phyloP scores from a whole-genome alignment of 1,140 invertebrate genomes.

The Drosophila pectinifera region DNA sequence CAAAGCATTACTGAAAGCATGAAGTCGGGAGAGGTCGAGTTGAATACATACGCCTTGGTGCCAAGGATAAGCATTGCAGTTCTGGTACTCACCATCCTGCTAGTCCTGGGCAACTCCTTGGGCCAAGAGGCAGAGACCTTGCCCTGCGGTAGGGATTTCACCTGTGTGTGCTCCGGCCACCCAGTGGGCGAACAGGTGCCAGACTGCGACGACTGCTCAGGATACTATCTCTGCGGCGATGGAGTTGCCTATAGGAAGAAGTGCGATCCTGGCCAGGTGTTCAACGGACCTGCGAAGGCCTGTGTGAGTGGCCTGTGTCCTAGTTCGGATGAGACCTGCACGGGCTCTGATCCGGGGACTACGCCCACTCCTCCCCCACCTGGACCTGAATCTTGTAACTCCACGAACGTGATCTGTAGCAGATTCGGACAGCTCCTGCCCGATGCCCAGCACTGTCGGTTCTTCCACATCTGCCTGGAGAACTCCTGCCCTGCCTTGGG shows the following conservation, averaged over 20 bases:
- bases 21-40: conserved; percentile 36
- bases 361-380: background rate
- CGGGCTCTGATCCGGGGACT: background rate
- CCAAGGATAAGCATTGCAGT: conserved; percentile 18
- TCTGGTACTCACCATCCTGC: conserved; percentile 2
- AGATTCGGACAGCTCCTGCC: conserved; percentile 50
- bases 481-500: conserved; percentile 37
- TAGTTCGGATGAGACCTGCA: conserved; percentile 24
- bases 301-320: conserved; percentile 54
- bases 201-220: conserved; percentile 54
- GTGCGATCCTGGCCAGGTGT: conserved; percentile 34
- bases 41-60: background rate
- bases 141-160: conserved; percentile 3
- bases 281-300: background rate
- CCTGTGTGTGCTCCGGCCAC: conserved; percentile 43
- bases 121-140: background rate
- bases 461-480: conserved; percentile 54
- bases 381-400: conserved; percentile 2
- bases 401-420: conserved; percentile 29
- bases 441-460: conserved; percentile 50
- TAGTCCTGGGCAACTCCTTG: background rate
- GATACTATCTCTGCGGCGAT: conserved; percentile 46
- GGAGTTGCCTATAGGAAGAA: background rate
- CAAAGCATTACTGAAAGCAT: conserved; percentile 11
- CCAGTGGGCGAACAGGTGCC: conserved; percentile 27